Evolutionary conservation across 2,888 invertebrate species (phyloP).

Genomic region (Eudasyphora cyanicolor): DNA sequence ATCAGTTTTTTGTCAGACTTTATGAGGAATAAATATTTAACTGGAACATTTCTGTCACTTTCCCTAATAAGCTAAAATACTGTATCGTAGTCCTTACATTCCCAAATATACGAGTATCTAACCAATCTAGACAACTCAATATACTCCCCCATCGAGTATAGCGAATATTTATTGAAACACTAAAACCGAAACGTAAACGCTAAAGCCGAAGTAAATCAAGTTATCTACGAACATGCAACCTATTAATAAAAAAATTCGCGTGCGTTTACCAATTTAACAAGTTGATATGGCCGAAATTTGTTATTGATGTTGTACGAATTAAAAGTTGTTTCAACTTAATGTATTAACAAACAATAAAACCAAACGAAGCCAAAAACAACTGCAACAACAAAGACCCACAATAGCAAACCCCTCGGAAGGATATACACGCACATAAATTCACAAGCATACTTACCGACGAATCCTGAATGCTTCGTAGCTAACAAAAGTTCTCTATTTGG

Average conservation of each 20-base stretch:
- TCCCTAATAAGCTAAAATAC: no score
- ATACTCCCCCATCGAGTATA: no score
- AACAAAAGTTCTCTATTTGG: neutral
- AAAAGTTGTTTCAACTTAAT: conserved; percentile 49
- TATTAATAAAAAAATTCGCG: conserved; percentile 78
- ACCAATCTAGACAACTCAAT: no score
- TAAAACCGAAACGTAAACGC: conserved; percentile 17
- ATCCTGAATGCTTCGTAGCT: neutral
- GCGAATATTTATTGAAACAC: no score
- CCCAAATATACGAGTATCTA: no score
- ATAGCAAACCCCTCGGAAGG: neutral
- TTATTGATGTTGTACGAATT: conserved; percentile 57
- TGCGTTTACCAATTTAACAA: conserved; percentile 78
- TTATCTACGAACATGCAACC: conserved; percentile 76
- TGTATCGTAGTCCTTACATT: no score
- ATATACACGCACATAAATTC: neutral
- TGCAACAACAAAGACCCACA: neutral
- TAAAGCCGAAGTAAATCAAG: conserved; percentile 72
- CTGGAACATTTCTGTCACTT: no score
- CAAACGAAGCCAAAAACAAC: neutral
- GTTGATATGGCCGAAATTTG: conserved; percentile 71
- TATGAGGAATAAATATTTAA: no score
- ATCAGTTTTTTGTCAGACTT: no score
- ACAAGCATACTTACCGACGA: neutral
- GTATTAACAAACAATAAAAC: conserved; percentile 43